These are phyloP conservation scores for Megaptera novaeangliae DNA, from an alignment of 2,113 vertebrate species.

Conservation along the genomic window DNA sequence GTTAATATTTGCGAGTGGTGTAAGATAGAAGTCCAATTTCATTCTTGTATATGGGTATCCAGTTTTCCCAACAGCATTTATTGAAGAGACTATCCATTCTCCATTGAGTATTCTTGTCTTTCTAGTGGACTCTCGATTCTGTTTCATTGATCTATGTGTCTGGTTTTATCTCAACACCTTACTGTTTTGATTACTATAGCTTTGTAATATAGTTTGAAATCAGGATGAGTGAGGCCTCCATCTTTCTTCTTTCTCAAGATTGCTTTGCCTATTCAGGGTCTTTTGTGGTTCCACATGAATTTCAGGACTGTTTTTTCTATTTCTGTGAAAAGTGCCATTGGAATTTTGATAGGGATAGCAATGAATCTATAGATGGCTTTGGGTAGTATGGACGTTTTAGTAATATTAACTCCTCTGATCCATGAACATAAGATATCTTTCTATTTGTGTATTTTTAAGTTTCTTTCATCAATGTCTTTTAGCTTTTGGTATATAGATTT, in stretches of 20 bases:
- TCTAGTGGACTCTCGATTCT: neutral
- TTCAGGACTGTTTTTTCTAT: neutral
- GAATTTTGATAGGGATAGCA: neutral
- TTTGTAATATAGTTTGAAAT: neutral
- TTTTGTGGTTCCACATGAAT: neutral
- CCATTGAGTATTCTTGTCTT: neutral
- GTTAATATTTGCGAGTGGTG: neutral
- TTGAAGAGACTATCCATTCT: neutral
- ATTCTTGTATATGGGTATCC: neutral
- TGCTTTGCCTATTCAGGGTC: neutral
- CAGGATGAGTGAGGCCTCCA: neutral
- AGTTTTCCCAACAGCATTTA: neutral
- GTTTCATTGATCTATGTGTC: neutral
- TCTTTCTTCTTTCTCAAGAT: neutral
- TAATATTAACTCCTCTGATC: neutral
- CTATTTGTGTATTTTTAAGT: neutral
- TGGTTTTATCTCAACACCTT: neutral
- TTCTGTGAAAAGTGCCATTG: neutral
- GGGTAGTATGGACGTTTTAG: neutral
- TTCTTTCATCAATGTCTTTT: neutral
- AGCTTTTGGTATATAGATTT: neutral
- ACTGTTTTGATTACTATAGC: neutral
- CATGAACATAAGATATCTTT: neutral
- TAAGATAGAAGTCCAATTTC: neutral
- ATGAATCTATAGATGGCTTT: neutral